phyloP scores from a whole-genome alignment of 1,140 invertebrate species.

The Bicyclus anynana region DNA sequence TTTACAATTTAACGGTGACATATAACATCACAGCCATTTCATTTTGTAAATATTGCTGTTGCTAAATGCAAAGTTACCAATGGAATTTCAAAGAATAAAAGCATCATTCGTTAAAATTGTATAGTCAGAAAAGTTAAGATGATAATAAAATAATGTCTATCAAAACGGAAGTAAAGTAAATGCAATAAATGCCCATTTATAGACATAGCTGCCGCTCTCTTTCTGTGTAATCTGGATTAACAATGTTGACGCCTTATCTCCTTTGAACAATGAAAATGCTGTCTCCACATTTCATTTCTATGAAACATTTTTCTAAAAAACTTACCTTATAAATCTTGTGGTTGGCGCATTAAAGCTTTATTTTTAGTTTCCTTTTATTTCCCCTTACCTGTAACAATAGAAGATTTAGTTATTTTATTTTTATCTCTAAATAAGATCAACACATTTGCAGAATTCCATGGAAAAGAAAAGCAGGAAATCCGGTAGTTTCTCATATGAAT shows the following conservation, averaged over 20 bases:
- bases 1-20: too few relatives aligned
- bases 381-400: constrained; percentile 35
- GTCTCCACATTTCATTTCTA: constrained; percentile 2
- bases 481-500: too few relatives aligned
- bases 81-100: too few relatives aligned
- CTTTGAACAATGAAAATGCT: neutral
- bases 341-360: neutral
- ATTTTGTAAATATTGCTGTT: too few relatives aligned
- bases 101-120: too few relatives aligned
- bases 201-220: neutral
- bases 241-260: constrained; percentile 5
- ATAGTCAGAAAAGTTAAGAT: neutral
- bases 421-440: neutral
- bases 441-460: neutral
- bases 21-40: too few relatives aligned
- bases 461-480: too few relatives aligned
- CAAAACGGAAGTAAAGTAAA: neutral
- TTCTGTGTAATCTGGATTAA: neutral
- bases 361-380: neutral
- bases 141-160: neutral
- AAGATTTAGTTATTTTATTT: constrained; percentile 4
- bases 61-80: too few relatives aligned
- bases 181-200: neutral
- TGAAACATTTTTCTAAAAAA: constrained; percentile 2
- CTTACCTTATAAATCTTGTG: constrained; percentile 10